phyloP scores from a whole-genome alignment of 53 echinoderm and acorn worm genomes.

The Hippasteria phrygiana region DNA sequence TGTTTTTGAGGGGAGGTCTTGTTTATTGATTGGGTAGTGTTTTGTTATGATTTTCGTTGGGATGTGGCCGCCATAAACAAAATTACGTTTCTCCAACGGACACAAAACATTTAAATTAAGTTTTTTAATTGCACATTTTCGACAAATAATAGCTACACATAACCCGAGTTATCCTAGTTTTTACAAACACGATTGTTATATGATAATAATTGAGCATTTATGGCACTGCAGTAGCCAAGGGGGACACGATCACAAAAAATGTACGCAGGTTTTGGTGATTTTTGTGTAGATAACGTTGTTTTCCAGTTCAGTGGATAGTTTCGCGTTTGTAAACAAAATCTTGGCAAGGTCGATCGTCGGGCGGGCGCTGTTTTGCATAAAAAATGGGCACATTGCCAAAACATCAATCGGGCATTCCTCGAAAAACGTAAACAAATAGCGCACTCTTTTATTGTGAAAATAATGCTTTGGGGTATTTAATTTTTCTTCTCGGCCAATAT shows the following conservation, averaged over 20 bases:
- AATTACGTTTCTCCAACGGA: not conserved
- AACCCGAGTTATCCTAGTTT: no score
- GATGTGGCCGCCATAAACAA: conserved; percentile 12
- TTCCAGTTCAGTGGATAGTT: not conserved
- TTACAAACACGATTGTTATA: no score
- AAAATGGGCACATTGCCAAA: conserved; percentile 74
- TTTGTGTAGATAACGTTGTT: conserved; percentile 33
- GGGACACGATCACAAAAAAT: no score
- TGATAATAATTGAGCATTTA: no score
- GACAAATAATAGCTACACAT: not conserved
- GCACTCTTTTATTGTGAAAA: not conserved
- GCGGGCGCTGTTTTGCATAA: conserved; percentile 28
- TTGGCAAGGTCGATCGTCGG: conserved; percentile 43
- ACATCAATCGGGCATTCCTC: conserved; percentile 39
- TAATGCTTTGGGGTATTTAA: no score
- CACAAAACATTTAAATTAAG: not conserved
- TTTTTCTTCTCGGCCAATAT: not conserved
- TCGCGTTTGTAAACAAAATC: conserved; percentile 61
- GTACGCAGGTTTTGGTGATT: no score
- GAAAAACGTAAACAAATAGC: conserved; percentile 30
- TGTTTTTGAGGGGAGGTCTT: conserved; percentile 71
- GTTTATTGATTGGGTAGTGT: conserved; percentile 69
- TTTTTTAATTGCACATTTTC: conserved; percentile 32
- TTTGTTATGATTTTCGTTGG: conserved; percentile 61
- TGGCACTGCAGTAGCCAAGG: no score